phyloP scores from a whole-genome alignment of 2,888 invertebrate species.

The Scelioninae gen. 2 region DNA sequence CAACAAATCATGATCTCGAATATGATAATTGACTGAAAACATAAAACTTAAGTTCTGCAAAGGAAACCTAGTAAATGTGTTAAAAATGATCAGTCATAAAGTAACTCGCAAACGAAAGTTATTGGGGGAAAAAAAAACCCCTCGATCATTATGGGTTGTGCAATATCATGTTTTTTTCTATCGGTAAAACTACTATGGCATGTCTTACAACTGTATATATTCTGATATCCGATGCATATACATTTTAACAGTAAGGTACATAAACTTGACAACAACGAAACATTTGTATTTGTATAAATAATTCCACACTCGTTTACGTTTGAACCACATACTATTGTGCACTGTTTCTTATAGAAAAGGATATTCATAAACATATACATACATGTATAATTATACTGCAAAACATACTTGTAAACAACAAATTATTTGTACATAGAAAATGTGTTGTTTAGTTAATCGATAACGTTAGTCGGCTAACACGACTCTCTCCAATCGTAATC shows the following conservation, averaged over 20 bases:
- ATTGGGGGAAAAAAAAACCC: too few relatives aligned
- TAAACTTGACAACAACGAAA: conserved; percentile 19
- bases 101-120: background rate
- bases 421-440: conserved; percentile 46
- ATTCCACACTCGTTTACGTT: conserved; percentile 46
- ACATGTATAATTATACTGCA: conserved; percentile 31
- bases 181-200: conserved; percentile 8
- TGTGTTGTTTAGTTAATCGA: conserved; percentile 63
- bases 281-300: conserved; percentile 12
- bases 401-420: conserved; percentile 37
- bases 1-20: conserved; percentile 32
- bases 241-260: conserved; percentile 40
- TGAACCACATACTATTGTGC: conserved; percentile 35
- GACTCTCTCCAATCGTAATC: conserved; percentile 70
- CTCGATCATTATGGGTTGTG: conserved; percentile 30
- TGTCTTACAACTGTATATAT: conserved; percentile 24
- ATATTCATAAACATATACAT: conserved; percentile 39
- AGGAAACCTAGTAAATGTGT: too few relatives aligned
- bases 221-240: conserved; percentile 14
- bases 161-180: conserved; percentile 1
- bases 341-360: background rate
- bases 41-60: too few relatives aligned
- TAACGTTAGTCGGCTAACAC: conserved; percentile 69
- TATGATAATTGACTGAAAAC: too few relatives aligned
- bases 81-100: background rate